Evolutionary conservation across 2,113 vertebrate species (phyloP), one percentile per base, ranked within the genome.

Genomic region (Salvelinus fontinalis): DNA sequence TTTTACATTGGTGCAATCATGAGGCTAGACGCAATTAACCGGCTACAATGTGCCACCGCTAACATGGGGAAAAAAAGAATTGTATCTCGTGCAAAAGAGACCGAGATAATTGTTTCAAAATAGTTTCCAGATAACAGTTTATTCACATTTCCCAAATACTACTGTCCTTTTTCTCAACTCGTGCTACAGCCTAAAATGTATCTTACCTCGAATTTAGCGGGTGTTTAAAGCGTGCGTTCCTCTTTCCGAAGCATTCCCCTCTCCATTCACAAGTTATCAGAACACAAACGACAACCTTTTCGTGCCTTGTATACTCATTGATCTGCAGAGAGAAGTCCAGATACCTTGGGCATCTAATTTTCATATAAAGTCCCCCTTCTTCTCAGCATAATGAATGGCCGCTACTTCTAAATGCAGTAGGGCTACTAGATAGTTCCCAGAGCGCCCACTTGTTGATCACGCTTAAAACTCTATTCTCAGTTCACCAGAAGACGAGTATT

Each of bases 281-380:
- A 9, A 62, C 6, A 62, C 59, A 24, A 62, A 16, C 7, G n/a
- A 22, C 18, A n/a, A 62, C 13, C 22, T 8, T 62, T 22, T 62
- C 59, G 18, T 62, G 59, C 59, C 59, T 24, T 62, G 5, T 62
- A 62, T 62, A 22, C n/a, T 62, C 59, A 62, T 62, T 62, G n/a
- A 62, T 62, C 59, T 62, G 59, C 59, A 62, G 59, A 62, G n/a
- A 62, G 59, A 62, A 22, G n/a, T 54, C 51, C 59, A 24, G 59
- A 62, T 16, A 9, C 39, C 39, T 22, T 3, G n/a, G 7, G 7
- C 59, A 62, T n/a, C 59, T 62, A 62, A 9, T 62, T 8, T 62
- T 62, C n/a, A 62, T 24, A 20, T 57, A 20, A 57, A 22, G 59
- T 62, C 5, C 59, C 51, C 16, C 59, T 62, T 62, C 59, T n/a